Evolutionary conservation across 2,888 invertebrate genomes (phyloP).

Genomic region (Phasia obesa): DNA sequence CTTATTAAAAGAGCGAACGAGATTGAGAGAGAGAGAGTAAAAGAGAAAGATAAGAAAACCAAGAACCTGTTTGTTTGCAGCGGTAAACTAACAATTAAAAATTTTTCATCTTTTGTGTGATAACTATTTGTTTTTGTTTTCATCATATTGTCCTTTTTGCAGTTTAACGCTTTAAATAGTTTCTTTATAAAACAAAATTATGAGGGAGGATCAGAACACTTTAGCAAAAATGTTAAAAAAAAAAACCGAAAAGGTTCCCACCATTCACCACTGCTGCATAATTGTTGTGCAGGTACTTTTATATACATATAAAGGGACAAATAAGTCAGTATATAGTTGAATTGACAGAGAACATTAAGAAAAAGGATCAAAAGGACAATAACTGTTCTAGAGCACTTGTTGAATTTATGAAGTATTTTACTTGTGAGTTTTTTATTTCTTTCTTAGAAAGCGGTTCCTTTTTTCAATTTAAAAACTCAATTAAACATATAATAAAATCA

Average conservation of each 20-base stretch:
- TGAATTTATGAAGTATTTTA: conserved; percentile 43
- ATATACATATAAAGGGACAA: conserved; percentile 61
- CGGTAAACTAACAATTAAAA: conserved; percentile 58
- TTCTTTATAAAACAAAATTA: conserved; percentile 34
- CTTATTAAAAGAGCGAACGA: conserved; percentile 40
- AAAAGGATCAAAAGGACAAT: conserved; percentile 60
- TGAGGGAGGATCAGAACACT: conserved; percentile 64
- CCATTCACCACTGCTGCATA: conserved; percentile 30
- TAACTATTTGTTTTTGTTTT: conserved; percentile 26
- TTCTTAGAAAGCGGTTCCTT: conserved; percentile 57
- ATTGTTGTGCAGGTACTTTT: conserved; percentile 60
- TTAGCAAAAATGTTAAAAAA: conserved; percentile 46
- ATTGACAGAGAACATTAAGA: conserved; percentile 23
- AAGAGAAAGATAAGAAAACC: not conserved
- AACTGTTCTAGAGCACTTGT: conserved; percentile 46
- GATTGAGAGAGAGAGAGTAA: not conserved
- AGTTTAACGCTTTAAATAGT: conserved; percentile 58
- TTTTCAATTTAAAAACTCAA: conserved; percentile 48
- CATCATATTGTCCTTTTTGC: conserved; percentile 66
- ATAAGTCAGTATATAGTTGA: conserved; percentile 64
- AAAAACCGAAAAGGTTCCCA: conserved; percentile 53
- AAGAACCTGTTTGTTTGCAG: conserved; percentile 65
- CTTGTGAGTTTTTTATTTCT: not conserved
- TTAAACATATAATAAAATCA: conserved; percentile 61
- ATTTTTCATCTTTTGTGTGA: conserved; percentile 50